These are phyloP conservation scores for Drosophila pseudotalamancana DNA, from an alignment of 2,888 invertebrate genomes.

Conservation along the genomic window DNA sequence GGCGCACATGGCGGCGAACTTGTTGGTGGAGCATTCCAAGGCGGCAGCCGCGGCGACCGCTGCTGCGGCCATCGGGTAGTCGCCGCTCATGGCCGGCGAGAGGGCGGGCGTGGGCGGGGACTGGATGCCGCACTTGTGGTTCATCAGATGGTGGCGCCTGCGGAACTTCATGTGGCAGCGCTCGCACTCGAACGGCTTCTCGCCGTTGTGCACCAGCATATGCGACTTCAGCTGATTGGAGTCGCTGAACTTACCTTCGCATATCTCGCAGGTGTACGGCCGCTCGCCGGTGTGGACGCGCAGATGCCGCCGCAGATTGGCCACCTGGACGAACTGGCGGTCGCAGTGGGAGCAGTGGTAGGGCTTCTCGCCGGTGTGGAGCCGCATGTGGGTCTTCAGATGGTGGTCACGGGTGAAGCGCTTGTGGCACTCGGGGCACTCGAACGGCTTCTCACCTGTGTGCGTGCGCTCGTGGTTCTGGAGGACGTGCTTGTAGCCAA, in stretches of 20 bases:
- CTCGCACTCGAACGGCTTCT: conserved; percentile 94
- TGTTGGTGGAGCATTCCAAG: conserved; percentile 71
- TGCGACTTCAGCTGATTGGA: conserved; percentile 97
- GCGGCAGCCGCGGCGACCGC: conserved; percentile 60
- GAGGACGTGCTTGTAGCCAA: conserved; percentile 97
- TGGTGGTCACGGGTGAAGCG: conserved; percentile 97
- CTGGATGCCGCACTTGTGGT: conserved; percentile 90
- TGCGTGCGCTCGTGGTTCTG: conserved; percentile 98
- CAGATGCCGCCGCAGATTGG: conserved; percentile 94
- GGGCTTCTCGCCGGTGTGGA: conserved; percentile 97
- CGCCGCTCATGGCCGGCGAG: conserved; percentile 81
- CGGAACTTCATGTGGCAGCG: conserved; percentile 92
- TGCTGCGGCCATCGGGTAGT: conserved; percentile 68
- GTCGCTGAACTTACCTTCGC: conserved; percentile 94
- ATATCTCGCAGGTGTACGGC: conserved; percentile 94
- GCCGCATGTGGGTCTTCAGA: conserved; percentile 95
- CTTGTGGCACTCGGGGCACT: conserved; percentile 96
- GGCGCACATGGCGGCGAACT: conserved; percentile 81
- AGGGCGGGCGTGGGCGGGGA: conserved; percentile 82
- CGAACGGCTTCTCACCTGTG: conserved; percentile 97
- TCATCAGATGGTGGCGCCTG: conserved; percentile 93
- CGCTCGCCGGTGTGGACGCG: conserved; percentile 96
- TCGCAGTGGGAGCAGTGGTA: conserved; percentile 97
- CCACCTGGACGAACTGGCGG: conserved; percentile 96
- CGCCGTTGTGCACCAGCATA: conserved; percentile 93